phyloP scores from a whole-genome alignment of 2,888 invertebrate genomes.

The Acronicta alni region DNA sequence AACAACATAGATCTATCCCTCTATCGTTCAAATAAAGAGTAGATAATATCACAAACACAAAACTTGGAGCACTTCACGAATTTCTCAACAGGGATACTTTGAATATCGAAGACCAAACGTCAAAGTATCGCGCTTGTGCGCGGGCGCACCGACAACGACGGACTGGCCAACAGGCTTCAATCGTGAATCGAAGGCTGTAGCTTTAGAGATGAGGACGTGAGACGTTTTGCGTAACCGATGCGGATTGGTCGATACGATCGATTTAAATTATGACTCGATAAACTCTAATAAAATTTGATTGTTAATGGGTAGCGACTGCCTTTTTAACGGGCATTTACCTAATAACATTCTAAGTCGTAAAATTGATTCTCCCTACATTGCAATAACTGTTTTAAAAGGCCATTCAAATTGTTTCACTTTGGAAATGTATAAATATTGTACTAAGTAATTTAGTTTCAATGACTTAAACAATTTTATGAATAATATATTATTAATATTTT shows the following conservation, averaged over 20 bases:
- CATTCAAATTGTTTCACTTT: not conserved
- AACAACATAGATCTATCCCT: conserved; percentile 71
- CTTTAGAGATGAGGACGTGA: conserved; percentile 64
- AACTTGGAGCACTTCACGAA: conserved; percentile 68
- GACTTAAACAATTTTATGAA: not conserved
- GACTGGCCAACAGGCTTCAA: conserved; percentile 74
- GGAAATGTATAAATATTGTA: not conserved
- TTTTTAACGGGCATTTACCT: conserved; percentile 24
- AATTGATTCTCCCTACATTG: not conserved
- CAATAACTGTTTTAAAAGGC: conserved; percentile 7
- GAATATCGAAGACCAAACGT: conserved; percentile 42
- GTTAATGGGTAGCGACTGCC: conserved; percentile 25
- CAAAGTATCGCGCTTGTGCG: conserved; percentile 73
- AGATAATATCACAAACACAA: conserved; percentile 69
- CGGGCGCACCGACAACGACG: conserved; percentile 74
- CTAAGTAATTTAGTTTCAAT: not conserved
- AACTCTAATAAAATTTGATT: conserved; percentile 36
- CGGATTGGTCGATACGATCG: conserved; percentile 49
- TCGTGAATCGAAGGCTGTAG: conserved; percentile 71
- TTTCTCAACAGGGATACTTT: conserved; percentile 46
- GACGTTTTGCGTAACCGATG: conserved; percentile 68
- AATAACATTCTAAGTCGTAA: conserved; percentile 15
- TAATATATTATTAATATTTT: too few relatives aligned
- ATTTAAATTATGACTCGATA: conserved; percentile 54
- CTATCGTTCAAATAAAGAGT: conserved; percentile 82